A percentile compares a stretch with the other conserved stretches of the same genome.
These are phyloP conservation scores for Macrotrachela quadricornifera DNA, from an alignment of 1,140 invertebrate species.

Conservation along the genomic window DNA sequence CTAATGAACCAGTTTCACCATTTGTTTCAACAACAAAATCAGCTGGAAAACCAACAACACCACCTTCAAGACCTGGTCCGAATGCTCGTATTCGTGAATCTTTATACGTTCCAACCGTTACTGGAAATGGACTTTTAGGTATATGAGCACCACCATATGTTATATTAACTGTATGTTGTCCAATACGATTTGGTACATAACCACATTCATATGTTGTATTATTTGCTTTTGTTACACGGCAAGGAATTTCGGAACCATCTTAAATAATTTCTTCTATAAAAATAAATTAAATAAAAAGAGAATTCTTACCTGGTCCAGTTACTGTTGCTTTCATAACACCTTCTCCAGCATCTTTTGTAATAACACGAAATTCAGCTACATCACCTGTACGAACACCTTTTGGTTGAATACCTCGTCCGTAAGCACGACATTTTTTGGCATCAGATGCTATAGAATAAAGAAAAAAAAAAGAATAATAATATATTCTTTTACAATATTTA, in stretches of 20 bases:
- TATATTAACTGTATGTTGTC: slow-evolving; percentile 31
- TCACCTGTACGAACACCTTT: slow-evolving; percentile 60
- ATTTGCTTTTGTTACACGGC: background rate
- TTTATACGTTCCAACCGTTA: slow-evolving; percentile 61
- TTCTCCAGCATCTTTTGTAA: slow-evolving; percentile 62
- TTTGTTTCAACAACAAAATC: slow-evolving; percentile 73
- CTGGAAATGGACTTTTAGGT: slow-evolving; percentile 31
- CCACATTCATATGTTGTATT: slow-evolving; percentile 44
- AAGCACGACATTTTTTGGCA: slow-evolving; percentile 27
- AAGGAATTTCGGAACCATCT: slow-evolving; percentile 5
- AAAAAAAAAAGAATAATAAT: no score
- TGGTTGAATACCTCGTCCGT: slow-evolving; percentile 57
- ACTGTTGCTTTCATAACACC: slow-evolving; percentile 52
- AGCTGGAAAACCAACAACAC: slow-evolving; percentile 58
- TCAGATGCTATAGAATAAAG: slow-evolving; percentile 12
- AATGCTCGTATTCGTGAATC: slow-evolving; percentile 58
- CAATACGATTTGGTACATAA: slow-evolving; percentile 51
- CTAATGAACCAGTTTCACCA: slow-evolving; percentile 59
- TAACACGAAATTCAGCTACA: slow-evolving; percentile 56
- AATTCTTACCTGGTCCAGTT: slow-evolving; percentile 35
- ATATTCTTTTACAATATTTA: no score
- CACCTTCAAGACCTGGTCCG: slow-evolving; percentile 59
- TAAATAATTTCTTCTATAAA: no score
- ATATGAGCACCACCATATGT: slow-evolving; percentile 35
- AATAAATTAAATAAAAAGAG: no score